Conservation (phyloP, 2,888 invertebrate species). For the Dolichopus griseipennis region DNA sequence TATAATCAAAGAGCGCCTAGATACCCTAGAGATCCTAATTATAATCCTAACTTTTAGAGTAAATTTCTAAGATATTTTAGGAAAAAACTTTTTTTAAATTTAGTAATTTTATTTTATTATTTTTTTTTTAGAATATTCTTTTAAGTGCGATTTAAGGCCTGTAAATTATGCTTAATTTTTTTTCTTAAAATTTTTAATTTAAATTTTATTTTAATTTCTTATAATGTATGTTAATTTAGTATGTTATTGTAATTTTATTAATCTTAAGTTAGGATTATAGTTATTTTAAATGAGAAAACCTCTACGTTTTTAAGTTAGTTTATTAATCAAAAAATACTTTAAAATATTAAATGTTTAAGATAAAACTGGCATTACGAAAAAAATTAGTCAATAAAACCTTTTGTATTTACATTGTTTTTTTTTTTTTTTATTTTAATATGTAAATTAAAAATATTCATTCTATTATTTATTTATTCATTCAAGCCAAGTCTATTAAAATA, state of each 20-base stretch:
- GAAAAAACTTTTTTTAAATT: neutral
- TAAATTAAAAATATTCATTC: too few species aligned
- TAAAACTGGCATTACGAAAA: neutral
- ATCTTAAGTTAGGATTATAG: neutral
- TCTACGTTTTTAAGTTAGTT: neutral
- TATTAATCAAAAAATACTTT: neutral
- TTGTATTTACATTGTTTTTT: neutral
- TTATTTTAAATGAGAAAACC: too few species aligned
- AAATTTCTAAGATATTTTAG: neutral
- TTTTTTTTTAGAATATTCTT: neutral
- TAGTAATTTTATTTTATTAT: neutral
- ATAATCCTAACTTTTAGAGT: constrained; percentile 41
- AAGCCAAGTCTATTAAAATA: too few species aligned
- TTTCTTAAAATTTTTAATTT: neutral
- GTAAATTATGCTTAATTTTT: neutral
- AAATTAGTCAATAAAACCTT: neutral
- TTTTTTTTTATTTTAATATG: too few species aligned
- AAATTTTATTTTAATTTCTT: neutral
- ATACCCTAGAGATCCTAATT: constrained; percentile 38
- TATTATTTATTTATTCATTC: too few species aligned
- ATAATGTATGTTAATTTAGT: too few species aligned
- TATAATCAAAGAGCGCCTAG: constrained; percentile 40
- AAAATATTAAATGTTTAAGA: neutral
- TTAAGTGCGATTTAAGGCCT: neutral
- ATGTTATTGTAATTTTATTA: neutral